These are phyloP conservation scores for Dicycla oo DNA, from an alignment of 2,888 invertebrate species.

Conservation along the genomic window DNA sequence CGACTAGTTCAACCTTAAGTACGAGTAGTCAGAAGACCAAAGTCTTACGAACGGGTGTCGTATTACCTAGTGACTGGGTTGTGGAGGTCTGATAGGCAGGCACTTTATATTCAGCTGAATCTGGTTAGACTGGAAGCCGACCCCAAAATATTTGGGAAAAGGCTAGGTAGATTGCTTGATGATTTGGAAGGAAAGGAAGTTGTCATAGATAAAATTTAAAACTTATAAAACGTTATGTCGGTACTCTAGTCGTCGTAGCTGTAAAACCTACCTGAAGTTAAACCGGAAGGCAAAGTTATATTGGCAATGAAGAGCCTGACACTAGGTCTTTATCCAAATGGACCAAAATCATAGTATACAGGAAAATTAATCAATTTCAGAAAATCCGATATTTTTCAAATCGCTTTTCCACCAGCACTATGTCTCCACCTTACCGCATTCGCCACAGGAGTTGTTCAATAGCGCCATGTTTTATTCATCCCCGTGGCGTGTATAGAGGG, in stretches of 20 bases:
- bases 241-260: background rate
- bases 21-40: no score
- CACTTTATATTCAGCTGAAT: no score
- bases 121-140: no score
- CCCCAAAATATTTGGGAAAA: no score
- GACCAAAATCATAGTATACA: no score
- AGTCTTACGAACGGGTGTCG: no score
- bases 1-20: no score
- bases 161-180: no score
- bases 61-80: no score
- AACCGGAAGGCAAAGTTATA: background rate
- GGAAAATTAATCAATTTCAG: no score
- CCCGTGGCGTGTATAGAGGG: constrained; percentile 3
- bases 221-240: background rate
- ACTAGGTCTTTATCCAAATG: background rate
- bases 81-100: no score
- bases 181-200: background rate
- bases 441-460: constrained; percentile 52
- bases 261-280: no score
- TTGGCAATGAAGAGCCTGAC: background rate
- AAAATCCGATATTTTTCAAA: background rate
- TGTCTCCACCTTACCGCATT: constrained; percentile 4
- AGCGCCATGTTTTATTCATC: constrained; percentile 62
- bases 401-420: constrained; percentile 11
- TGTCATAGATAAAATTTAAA: background rate